Evolutionary conservation across 2,888 invertebrate genomes (phyloP).

Genomic region (Anoncus sp.): DNA sequence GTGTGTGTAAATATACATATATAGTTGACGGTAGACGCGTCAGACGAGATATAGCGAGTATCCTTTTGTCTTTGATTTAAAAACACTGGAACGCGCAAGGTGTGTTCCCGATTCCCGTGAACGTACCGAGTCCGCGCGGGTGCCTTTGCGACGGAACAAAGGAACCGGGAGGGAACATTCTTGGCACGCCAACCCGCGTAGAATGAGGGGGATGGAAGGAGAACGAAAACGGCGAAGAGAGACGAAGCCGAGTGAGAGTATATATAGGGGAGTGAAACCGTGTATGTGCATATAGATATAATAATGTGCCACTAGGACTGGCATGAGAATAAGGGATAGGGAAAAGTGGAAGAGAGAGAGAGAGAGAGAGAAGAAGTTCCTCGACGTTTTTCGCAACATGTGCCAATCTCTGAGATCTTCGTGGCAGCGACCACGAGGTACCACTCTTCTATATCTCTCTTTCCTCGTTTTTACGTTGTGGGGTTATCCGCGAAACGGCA

Average conservation of each 20-base stretch:
- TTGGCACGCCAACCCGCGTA: constrained; percentile 68
- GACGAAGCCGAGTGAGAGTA: constrained; percentile 41
- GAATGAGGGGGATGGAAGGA: constrained; percentile 47
- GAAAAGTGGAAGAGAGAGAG: constrained; percentile 9
- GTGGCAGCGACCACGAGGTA: constrained; percentile 53
- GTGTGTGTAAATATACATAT: too few species aligned
- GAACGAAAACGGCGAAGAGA: constrained; percentile 54
- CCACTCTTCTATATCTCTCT: constrained; percentile 52
- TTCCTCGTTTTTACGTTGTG: constrained; percentile 23
- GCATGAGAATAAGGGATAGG: constrained; percentile 17
- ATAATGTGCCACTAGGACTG: constrained; percentile 4
- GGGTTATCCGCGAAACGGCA: constrained; percentile 47
- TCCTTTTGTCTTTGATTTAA: constrained; percentile 70
- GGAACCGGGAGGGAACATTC: constrained; percentile 69
- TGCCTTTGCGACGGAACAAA: constrained; percentile 69
- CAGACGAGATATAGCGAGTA: constrained; percentile 55
- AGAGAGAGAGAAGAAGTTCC: constrained; percentile 38
- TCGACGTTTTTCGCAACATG: constrained; percentile 67
- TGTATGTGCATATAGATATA: constrained; percentile 9
- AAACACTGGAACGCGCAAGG: constrained; percentile 70
- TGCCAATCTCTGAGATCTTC: constrained; percentile 67
- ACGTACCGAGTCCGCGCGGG: constrained; percentile 66
- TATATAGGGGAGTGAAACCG: constrained; percentile 26
- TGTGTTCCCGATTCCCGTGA: constrained; percentile 68
- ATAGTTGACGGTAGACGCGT: constrained; percentile 43